phyloP scores from a whole-genome alignment of 2,113 vertebrate genomes.

The Puntigrus tetrazona region DNA sequence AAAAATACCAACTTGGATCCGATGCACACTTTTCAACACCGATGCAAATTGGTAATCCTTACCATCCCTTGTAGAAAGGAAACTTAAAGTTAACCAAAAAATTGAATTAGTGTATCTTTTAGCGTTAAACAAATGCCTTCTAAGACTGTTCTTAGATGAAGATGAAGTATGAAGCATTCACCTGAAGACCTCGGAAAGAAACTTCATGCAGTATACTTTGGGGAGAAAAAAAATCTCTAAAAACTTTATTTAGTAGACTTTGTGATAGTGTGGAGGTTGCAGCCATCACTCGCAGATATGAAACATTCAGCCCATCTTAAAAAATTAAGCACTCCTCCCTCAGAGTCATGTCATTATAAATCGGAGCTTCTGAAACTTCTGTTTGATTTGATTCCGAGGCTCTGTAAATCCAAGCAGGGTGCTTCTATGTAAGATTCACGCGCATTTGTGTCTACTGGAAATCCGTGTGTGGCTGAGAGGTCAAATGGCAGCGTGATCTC shows the following conservation, averaged over 20 bases:
- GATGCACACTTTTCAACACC: no score
- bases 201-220: not conserved
- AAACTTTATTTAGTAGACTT: constrained; percentile 17
- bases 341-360: not conserved
- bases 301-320: constrained; percentile 38
- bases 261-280: not conserved
- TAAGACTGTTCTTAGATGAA: no score
- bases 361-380: not conserved
- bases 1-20: no score
- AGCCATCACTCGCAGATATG: not conserved
- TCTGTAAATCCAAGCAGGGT: constrained; percentile 35
- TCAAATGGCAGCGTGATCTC: constrained; percentile 47
- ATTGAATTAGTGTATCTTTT: not conserved
- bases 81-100: not conserved
- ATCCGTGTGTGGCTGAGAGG: constrained; percentile 35
- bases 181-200: not conserved
- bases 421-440: constrained; percentile 20
- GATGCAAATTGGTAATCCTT: no score
- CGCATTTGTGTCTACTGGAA: constrained; percentile 40
- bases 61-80: not conserved
- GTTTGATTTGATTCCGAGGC: constrained; percentile 15
- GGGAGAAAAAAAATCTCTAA: not conserved
- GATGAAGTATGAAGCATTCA: not conserved
- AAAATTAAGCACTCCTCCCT: constrained; percentile 43
- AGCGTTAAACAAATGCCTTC: not conserved